Percentiles rank a stretch among this genome's conserved stretches.
Evolutionary conservation across 1,140 invertebrate species (phyloP).

Genomic region (Vollenhovia emeryi): DNA sequence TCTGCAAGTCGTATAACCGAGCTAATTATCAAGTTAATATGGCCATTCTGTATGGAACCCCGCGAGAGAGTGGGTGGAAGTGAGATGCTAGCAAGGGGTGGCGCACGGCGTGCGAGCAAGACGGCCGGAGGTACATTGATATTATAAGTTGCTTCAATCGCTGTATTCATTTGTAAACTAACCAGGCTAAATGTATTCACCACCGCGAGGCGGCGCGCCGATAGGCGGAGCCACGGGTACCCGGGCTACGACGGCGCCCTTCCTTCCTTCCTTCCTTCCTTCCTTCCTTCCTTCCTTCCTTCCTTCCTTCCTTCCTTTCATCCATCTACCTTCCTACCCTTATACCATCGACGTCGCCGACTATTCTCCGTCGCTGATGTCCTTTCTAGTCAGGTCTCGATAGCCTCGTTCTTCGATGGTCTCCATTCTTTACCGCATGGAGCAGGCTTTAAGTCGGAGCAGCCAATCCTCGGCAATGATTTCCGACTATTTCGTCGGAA

Average conservation of each 20-base stretch:
- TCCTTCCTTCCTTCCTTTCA: conserved; percentile 74
- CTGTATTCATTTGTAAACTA: conserved; percentile 91
- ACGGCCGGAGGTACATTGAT: conserved; percentile 87
- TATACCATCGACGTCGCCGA: conserved; percentile 28
- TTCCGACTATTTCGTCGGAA: neutral
- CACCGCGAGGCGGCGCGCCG: conserved; percentile 83
- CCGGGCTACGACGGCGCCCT: conserved; percentile 84
- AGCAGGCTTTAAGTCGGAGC: neutral
- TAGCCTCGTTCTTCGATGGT: conserved; percentile 1
- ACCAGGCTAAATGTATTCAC: conserved; percentile 87
- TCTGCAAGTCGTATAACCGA: conserved; percentile 95
- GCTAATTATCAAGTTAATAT: conserved; percentile 96
- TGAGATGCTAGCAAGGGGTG: conserved; percentile 72
- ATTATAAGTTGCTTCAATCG: conserved; percentile 91
- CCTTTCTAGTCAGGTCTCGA: conserved; percentile 18
- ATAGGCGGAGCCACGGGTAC: conserved; percentile 84
- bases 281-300: conserved; percentile 77
- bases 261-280: conserved; percentile 82
- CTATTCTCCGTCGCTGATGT: conserved; percentile 66
- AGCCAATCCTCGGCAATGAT: neutral
- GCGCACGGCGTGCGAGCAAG: conserved; percentile 82
- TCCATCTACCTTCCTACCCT: conserved; percentile 70
- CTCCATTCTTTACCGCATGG: neutral
- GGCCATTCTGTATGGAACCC: conserved; percentile 89
- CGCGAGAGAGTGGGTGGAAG: conserved; percentile 81